Evolutionary conservation across 2,797 vertebrate species (phyloP).

Genomic region (Taenioides sp.): DNA sequence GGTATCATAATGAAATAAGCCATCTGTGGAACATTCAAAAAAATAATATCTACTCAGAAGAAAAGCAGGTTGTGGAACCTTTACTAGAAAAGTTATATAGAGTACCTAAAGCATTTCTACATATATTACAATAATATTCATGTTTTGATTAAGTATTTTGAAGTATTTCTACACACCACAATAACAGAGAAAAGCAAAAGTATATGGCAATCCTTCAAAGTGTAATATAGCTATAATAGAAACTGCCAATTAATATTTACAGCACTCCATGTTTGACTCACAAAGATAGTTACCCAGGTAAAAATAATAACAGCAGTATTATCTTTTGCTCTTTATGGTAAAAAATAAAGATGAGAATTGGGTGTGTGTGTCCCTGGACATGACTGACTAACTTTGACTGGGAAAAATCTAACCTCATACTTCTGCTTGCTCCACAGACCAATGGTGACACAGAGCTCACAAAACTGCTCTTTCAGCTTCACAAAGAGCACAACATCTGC

Average conservation of each 20-base stretch:
- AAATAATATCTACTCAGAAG: neutral
- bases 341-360: constrained; percentile 19
- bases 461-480: constrained; percentile 57
- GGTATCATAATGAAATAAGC: neutral
- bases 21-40: constrained; percentile 4
- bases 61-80: neutral
- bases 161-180: neutral
- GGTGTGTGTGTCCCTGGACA: constrained; percentile 30
- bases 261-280: constrained; percentile 13
- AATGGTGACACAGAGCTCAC: constrained; percentile 51
- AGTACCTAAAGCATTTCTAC: too few relatives aligned
- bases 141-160: neutral
- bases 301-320: neutral
- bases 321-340: constrained; percentile 9
- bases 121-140: neutral
- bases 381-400: constrained; percentile 53
- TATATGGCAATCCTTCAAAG: neutral
- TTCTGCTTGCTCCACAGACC: constrained; percentile 37
- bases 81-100: too few relatives aligned
- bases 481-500: constrained; percentile 61
- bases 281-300: neutral
- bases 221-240: neutral
- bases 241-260: neutral
- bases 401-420: constrained; percentile 54
- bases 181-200: neutral